Evolutionary conservation across 2,797 vertebrate genomes (phyloP), one percentile per base, ranked within the genome.

Genomic region (Gymnothorax reevesii): DNA sequence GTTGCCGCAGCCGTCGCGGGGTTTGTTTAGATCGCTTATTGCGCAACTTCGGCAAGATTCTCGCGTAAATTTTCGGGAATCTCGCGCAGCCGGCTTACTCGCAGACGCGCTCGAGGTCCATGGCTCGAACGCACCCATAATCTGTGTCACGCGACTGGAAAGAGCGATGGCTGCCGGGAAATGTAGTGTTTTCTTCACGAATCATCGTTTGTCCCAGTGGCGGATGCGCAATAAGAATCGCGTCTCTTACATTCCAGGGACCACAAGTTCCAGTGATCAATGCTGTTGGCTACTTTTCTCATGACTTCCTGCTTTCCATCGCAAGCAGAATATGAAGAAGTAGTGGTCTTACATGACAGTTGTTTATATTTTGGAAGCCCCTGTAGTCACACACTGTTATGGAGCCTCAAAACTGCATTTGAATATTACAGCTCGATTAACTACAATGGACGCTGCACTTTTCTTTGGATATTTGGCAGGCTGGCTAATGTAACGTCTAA

Each of bases 131-230:
- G n/a, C n/a, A n/a, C n/a, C n/a, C n/a, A n/a, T 33, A 85, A 88
- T 8, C 87, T 84, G 85, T 89, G 91, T 96, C 95, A 95, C 89
- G 92, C 91, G 95, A 93, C 90, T 66, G 57, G 75, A 9, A 13
- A 1, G 55, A 27, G 0, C 22, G 25, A 55, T 88, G 91, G 86
- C 92, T 93, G 59, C 86, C 90, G 94, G 95, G 94, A 95, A 89
- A 0, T 88, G 88, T 82, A 91, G 88, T 94, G 89, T 84, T 59
- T 42, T 42, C 33, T 42, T 42, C 1, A 42, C 1, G 33, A 42
- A 1, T 42, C 33, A 42, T 42, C 33, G 33, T 42, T 42, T 42
- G 33, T 42, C 33, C 33, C 33, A 42, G 33, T 42, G 33, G 33
- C 33, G 33, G 33, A 42, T 42, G 33, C 33, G 33, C 2, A 42